Conservation (phyloP, 2,888 invertebrate species). For the Endomychus coccineus region DNA sequence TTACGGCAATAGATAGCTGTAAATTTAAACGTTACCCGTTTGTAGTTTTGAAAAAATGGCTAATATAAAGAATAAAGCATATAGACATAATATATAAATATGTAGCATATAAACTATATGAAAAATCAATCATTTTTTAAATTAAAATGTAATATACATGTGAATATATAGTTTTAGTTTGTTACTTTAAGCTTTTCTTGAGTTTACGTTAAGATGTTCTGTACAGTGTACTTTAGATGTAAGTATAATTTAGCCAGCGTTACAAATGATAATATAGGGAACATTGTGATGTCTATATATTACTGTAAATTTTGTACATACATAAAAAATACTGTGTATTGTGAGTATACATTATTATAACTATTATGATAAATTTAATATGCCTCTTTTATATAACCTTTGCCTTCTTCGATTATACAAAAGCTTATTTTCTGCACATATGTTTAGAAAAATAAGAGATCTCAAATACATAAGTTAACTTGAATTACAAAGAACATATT, state of each 20-base stretch:
- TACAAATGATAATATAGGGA: slow-evolving; percentile 44
- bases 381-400: too few relatives aligned
- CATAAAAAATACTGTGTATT: slow-evolving; percentile 45
- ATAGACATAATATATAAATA: slow-evolving; percentile 43
- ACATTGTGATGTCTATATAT: slow-evolving; percentile 48
- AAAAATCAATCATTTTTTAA: slow-evolving; percentile 41
- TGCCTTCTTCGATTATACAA: too few relatives aligned
- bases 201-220: slow-evolving; percentile 41
- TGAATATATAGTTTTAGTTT: slow-evolving; percentile 43
- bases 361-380: slow-evolving; percentile 43
- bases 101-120: slow-evolving; percentile 36
- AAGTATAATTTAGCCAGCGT: slow-evolving; percentile 43
- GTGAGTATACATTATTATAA: slow-evolving; percentile 47
- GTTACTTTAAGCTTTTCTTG: slow-evolving; percentile 39
- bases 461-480: too few relatives aligned
- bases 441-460: too few relatives aligned
- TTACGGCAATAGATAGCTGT: slow-evolving; percentile 29
- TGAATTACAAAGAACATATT: too few relatives aligned
- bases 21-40: slow-evolving; percentile 41
- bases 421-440: too few relatives aligned
- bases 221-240: slow-evolving; percentile 46
- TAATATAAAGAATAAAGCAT: slow-evolving; percentile 36
- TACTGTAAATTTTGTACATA: slow-evolving; percentile 50
- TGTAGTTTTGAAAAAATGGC: slow-evolving; percentile 42
- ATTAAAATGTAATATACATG: slow-evolving; percentile 44